Conservation (phyloP, 2,888 invertebrate genomes). For the Mythimna lalbum region DNA sequence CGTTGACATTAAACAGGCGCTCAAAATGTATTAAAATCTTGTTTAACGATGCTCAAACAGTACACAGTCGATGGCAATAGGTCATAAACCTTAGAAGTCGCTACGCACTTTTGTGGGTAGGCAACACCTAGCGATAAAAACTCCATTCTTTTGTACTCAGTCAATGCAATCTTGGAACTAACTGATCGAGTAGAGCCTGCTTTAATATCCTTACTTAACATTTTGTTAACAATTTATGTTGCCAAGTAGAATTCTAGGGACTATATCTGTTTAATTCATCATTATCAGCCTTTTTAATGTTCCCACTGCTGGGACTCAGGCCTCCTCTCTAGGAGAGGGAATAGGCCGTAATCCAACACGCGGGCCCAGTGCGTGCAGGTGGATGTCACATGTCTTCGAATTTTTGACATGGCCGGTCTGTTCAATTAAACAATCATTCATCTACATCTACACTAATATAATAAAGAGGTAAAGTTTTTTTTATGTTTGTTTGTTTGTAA, state of each 20-base stretch:
- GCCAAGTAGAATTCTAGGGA: neutral
- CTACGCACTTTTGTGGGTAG: slow-evolving; percentile 20
- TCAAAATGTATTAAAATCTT: slow-evolving; percentile 29
- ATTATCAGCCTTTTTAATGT: too few relatives aligned
- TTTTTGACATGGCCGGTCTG: too few relatives aligned
- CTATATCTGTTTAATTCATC: too few relatives aligned
- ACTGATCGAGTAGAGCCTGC: neutral
- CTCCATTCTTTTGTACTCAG: slow-evolving; percentile 18
- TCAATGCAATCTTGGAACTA: slow-evolving; percentile 14
- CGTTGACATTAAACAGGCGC: slow-evolving; percentile 21
- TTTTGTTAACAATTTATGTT: neutral
- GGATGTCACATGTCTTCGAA: too few relatives aligned
- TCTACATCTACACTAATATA: too few relatives aligned
- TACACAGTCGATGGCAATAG: slow-evolving; percentile 37
- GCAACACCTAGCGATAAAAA: slow-evolving; percentile 29
- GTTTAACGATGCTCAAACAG: slow-evolving; percentile 34
- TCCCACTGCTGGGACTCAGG: too few relatives aligned
- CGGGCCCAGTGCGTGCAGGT: too few relatives aligned
- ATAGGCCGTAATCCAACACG: too few relatives aligned
- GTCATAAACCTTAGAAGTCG: slow-evolving; percentile 46
- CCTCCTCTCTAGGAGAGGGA: too few relatives aligned
- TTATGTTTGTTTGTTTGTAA: too few relatives aligned
- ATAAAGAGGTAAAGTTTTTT: too few relatives aligned
- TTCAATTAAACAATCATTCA: neutral
- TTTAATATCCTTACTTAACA: neutral